Evolutionary conservation across 2,113 vertebrate genomes (phyloP).

Genomic region (Dasypus novemcinctus): DNA sequence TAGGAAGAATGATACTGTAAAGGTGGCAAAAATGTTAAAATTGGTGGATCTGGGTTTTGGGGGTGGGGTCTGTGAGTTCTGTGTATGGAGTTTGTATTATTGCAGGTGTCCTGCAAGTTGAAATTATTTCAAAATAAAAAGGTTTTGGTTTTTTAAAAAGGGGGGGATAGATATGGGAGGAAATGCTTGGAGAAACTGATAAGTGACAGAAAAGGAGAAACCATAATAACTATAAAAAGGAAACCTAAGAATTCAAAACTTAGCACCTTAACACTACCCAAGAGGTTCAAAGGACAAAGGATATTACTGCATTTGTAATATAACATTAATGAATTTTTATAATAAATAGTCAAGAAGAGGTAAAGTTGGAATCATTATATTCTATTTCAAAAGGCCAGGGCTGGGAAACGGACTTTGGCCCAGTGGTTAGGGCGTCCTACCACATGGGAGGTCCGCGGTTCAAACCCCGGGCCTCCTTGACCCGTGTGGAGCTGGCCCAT

Average conservation of each 20-base stretch:
- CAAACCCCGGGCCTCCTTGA: no score
- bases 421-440: no score
- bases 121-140: no score
- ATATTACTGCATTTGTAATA: not conserved
- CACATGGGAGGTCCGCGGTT: no score
- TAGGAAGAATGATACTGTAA: no score
- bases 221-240: not conserved
- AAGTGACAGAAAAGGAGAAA: conserved; percentile 12
- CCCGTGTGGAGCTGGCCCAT: no score
- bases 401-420: no score
- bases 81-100: no score
- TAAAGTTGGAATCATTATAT: not conserved
- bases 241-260: not conserved
- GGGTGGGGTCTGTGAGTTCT: no score
- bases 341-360: not conserved
- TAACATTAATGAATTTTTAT: not conserved
- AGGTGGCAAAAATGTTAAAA: no score
- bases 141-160: not conserved
- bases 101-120: no score
- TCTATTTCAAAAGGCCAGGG: not conserved
- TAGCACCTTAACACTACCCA: not conserved
- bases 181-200: not conserved
- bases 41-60: no score
- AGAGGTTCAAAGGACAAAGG: not conserved
- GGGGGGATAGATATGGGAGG: not conserved